These are phyloP conservation scores for Petrosia ficiformis DNA, from an alignment of 37 sponge, comb jelly and placozoan genomes.

Conservation along the genomic window DNA sequence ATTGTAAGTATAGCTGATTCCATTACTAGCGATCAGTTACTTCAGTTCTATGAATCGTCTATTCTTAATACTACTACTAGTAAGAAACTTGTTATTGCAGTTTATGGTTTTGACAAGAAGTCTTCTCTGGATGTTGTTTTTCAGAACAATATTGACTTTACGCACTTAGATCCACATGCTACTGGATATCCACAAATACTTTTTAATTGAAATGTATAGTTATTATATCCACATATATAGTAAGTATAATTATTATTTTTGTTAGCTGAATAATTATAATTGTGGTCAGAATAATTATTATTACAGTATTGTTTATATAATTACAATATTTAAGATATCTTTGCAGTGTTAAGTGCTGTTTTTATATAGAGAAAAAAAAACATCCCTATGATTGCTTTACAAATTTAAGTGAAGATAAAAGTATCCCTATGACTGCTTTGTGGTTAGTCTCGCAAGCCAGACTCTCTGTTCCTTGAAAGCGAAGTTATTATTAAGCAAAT, in stretches of 20 bases:
- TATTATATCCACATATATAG: neutral
- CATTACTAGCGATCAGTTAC: constrained; percentile 6
- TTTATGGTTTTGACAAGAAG: constrained; percentile 33
- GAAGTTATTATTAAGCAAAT: too few relatives aligned
- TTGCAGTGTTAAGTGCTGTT: too few relatives aligned
- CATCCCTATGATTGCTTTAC: too few relatives aligned
- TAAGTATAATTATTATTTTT: neutral
- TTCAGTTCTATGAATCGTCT: constrained; percentile 40
- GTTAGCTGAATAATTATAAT: neutral
- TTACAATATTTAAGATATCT: too few relatives aligned
- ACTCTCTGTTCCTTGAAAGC: too few relatives aligned
- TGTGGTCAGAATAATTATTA: too few relatives aligned
- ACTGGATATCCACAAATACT: constrained; percentile 4
- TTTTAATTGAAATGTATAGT: neutral
- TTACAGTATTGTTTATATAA: too few relatives aligned
- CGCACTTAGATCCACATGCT: neutral
- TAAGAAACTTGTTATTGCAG: constrained; percentile 38
- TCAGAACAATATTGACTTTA: constrained; percentile 3
- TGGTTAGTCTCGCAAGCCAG: too few relatives aligned
- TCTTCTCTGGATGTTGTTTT: neutral
- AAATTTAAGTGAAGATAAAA: too few relatives aligned
- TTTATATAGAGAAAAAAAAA: too few relatives aligned
- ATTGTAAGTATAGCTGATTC: constrained; percentile 2
- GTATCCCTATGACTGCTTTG: too few relatives aligned
- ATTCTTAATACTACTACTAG: constrained; percentile 2